Conservation (phyloP, 2,797 vertebrate species). For the Sebastiscus albofasciatus region DNA sequence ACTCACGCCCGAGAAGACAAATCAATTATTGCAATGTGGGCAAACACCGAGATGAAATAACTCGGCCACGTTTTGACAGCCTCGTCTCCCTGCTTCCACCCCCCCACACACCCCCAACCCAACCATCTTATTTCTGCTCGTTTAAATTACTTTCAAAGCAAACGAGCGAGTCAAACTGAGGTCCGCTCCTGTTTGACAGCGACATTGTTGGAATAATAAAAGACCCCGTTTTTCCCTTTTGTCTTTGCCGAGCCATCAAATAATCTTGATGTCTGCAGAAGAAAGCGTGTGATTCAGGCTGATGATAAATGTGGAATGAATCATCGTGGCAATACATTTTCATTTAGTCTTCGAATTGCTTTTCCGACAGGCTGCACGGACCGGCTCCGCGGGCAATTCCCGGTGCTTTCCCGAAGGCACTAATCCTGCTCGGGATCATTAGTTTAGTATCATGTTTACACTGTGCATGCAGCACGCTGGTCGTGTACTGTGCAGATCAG, state of each 20-base stretch:
- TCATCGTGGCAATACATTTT: constrained; percentile 47
- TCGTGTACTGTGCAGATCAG: neutral
- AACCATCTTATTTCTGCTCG: constrained; percentile 45
- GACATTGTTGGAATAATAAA: constrained; percentile 59
- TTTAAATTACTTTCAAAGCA: constrained; percentile 52
- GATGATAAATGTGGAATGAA: constrained; percentile 57
- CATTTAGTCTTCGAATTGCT: constrained; percentile 45
- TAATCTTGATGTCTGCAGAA: constrained; percentile 39
- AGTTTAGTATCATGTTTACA: constrained; percentile 1
- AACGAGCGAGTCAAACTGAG: constrained; percentile 14
- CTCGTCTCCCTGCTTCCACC: neutral
- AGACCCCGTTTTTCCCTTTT: constrained; percentile 41
- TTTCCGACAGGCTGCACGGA: constrained; percentile 4
- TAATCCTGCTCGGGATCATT: constrained; percentile 23
- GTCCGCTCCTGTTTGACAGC: constrained; percentile 45
- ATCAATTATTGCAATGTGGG: constrained; percentile 60
- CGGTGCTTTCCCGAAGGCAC: constrained; percentile 1
- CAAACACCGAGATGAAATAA: constrained; percentile 63
- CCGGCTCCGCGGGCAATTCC: constrained; percentile 3
- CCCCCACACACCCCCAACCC: neutral
- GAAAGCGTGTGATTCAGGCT: constrained; percentile 43
- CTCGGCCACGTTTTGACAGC: constrained; percentile 43
- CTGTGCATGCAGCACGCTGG: neutral
- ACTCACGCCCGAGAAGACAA: constrained; percentile 39
- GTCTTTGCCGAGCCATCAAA: constrained; percentile 52